Base-by-base conservation (phyloP, 2,888 invertebrate genomes). In the Quadroppia sp. region DNA sequence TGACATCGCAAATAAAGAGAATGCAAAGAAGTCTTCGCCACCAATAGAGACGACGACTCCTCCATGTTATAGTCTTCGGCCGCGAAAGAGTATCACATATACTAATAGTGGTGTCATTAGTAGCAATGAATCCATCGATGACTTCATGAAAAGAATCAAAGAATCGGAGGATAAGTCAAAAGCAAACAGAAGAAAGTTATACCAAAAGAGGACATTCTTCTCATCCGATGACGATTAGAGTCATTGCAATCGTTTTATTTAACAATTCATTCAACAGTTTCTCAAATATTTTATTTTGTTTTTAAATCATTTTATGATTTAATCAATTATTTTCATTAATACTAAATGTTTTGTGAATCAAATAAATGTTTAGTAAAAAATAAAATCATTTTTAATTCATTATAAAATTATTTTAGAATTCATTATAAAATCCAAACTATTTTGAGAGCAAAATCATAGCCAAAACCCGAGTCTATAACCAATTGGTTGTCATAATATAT, bases 91-190 rank as follows among this genome's bases (percentile, higher is more conserved):
- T 13, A 61, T 67, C 9, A 56, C 53, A 32, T 72, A 72, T 67
- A 59, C 40, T n/a, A 72, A 61, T 7, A 72, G 70, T 70, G 61
- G 42, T 13, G 70, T 61, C 1, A 72, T 67, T n/a, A n/a, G n/a
- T n/a, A n/a, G n/a, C 6, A 32, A 61, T 32, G 72, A 72, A 72
- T 72, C 72, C 30, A 67, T 67, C 1, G 1, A 32, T 2, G 32
- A 56, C 1, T 72, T 72, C 53, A 40, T 45, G 9, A 15, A 13
- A 23, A 42, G 25, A 40, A 36, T 72, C 3, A 61, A 61, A 61
- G 7, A 15, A 17, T 28, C 59, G 1, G 59, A n/a, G n/a, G n/a
- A n/a, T n/a, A n/a, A n/a, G n/a, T n/a, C n/a, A n/a, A n/a, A n/a
- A n/a, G n/a, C n/a, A n/a, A n/a, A n/a, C n/a, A n/a, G 6, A 25